Evolutionary conservation across 2,888 invertebrate genomes (phyloP), one percentile per base, ranked within the genome.

Genomic region (Nymphalis c-album): DNA sequence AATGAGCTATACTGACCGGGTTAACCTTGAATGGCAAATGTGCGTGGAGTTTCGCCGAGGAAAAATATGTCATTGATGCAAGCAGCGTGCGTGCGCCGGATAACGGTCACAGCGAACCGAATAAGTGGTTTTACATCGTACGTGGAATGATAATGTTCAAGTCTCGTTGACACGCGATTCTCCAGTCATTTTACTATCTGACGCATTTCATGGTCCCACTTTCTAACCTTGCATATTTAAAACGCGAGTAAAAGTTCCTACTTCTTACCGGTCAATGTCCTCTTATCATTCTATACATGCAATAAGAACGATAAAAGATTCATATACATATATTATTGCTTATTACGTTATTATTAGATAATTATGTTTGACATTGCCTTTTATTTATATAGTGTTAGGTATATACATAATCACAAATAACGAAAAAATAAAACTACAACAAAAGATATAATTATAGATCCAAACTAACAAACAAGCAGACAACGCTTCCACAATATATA

Each of bases 11-110:
- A 84, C 83, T 91, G 89, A 92, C 92, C 92, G 88, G 91, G 92
- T 92, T 90, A 91, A 82, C 89, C 86, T 86, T 90, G 87, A 90
- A 91, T 91, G 88, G 89, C 85, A 90, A 91, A 90, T 89, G 88
- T 88, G 85, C 79, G 84, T 84, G 79, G 83, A 88, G 88, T 91
- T 90, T 90, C 87, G 87, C 88, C 78, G 80, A 81, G 86, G 86
- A 90, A 91, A 92, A 91, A 91, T 91, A 87, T 90, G 90, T 86
- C 91, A 91, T 90, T 90, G 90, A 90, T 88, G 90, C 90, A 89
- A 72, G 82, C 84, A 76, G 85, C 85, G 89, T 91, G 90, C 91
- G 90, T 91, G 91, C 85, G 82, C 76, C 84, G 84, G 83, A 81
- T 92, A 91, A 91, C 91, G 92, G 91, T 90, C 86, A 83, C 82